These are phyloP conservation scores for Trichoplusia ni DNA, from an alignment of 1,140 invertebrate genomes.

Conservation along the genomic window DNA sequence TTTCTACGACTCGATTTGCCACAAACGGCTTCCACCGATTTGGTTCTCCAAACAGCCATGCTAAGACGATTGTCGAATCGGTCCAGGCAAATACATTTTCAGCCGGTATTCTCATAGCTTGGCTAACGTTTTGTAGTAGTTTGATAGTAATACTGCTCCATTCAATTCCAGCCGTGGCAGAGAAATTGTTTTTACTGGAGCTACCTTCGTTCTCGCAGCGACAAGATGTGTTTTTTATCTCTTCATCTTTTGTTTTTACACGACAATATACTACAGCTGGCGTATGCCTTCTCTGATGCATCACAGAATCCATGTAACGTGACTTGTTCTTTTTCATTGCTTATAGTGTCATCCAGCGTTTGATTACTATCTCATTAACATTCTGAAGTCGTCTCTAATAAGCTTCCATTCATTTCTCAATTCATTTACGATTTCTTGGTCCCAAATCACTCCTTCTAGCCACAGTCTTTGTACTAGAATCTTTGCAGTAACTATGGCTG, in stretches of 20 bases:
- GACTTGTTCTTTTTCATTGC: slow-evolving; percentile 19
- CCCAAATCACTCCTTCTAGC: slow-evolving; percentile 50
- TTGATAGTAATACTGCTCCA: slow-evolving; percentile 67
- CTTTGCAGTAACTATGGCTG: slow-evolving; percentile 50
- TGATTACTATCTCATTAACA: slow-evolving; percentile 38
- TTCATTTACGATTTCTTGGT: slow-evolving; percentile 41
- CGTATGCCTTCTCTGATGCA: slow-evolving; percentile 42
- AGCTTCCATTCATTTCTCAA: slow-evolving; percentile 39
- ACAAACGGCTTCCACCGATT: slow-evolving; percentile 35
- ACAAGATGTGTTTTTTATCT: slow-evolving; percentile 23
- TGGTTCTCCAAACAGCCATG: slow-evolving; percentile 54
- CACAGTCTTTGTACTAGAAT: slow-evolving; percentile 56
- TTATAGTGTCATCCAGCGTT: slow-evolving; percentile 36
- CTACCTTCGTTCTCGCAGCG: slow-evolving; percentile 38
- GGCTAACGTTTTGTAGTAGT: slow-evolving; percentile 46
- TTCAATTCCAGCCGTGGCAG: slow-evolving; percentile 79
- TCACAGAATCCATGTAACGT: slow-evolving; percentile 55
- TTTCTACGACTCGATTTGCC: slow-evolving; percentile 12
- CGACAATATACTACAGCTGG: slow-evolving; percentile 39
- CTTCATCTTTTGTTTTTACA: slow-evolving; percentile 17
- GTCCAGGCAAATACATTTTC: slow-evolving; percentile 56
- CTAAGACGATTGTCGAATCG: slow-evolving; percentile 68
- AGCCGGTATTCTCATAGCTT: slow-evolving; percentile 27
- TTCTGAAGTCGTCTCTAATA: slow-evolving; percentile 36
- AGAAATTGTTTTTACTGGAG: slow-evolving; percentile 44